A percentile compares a stretch with the other conserved stretches of the same genome.
Conservation (phyloP, 2,888 invertebrate genomes). For the Epinotia nisella region DNA sequence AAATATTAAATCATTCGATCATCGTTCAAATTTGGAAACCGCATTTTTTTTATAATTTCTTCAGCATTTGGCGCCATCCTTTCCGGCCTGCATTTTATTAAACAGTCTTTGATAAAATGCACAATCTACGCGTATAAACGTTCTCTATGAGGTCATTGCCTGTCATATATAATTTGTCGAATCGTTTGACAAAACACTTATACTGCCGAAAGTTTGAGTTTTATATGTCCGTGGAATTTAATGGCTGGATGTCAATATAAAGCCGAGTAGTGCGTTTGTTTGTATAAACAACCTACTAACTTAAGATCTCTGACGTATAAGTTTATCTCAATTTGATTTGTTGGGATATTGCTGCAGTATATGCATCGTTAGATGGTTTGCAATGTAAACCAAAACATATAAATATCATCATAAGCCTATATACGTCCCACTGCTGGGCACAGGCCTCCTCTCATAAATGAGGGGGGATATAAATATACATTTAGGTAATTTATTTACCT, state of each 20-base stretch:
- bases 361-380: neutral
- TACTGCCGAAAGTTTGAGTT: conserved; percentile 25
- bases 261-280: conserved; percentile 8
- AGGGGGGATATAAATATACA: neutral
- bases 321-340: conserved; percentile 13
- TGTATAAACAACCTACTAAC: conserved; percentile 22
- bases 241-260: conserved; percentile 8
- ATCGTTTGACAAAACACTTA: conserved; percentile 26
- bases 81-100: conserved; percentile 11
- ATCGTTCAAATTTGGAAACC: conserved; percentile 5
- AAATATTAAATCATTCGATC: conserved; percentile 30
- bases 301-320: conserved; percentile 9
- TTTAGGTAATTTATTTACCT: neutral
- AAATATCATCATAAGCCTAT: too few relatives aligned
- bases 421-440: too few relatives aligned
- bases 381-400: neutral
- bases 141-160: conserved; percentile 8
- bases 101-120: conserved; percentile 2
- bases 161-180: conserved; percentile 7
- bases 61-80: neutral
- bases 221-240: neutral
- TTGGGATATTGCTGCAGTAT: neutral
- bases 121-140: neutral
- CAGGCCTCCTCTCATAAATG: too few relatives aligned
- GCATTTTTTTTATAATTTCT: neutral